Base-by-base conservation (phyloP, 2,113 vertebrate genomes). In the Scopus umbretta region DNA sequence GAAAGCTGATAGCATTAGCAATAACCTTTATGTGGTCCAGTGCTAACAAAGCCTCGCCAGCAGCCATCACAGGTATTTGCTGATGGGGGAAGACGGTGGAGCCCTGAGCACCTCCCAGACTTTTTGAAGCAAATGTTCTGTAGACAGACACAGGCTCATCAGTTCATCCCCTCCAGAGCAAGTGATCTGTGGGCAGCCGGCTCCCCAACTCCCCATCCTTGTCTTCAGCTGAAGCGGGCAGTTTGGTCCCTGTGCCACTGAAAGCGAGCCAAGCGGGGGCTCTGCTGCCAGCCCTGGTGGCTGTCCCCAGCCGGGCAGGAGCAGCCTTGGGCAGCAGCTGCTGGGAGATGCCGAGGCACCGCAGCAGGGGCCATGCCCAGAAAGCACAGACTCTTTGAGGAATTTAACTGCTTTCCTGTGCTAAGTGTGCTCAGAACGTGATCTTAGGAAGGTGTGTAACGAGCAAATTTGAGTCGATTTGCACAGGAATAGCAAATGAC, bases 261-360 rank as follows among this genome's bases (percentile, higher is more conserved):
- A 22, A 26, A n/a, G 16, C 0, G 0, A 95, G 65, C 38, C 15
- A 2, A 11, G 25, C 0, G 0, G 4, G 50, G 19, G 10, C 36
- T 84, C 38, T 75, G 40, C 70, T 80, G 80, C 53, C 74, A 58
- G 27, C 42, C 34, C 68, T 19, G 19, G 43, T 25, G 61, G 6
- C 55, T 0, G 2, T 52, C 34, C 42, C 56, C 66, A 70, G 75
- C 25, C 0, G 1, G 65, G 53, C 3, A 6, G 65, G 56, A 86
- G 81, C 53, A 81, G 52, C 78, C 52, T 30, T 10, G 32, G 29
- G 36, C 13, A 72, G 23, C 38, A 73, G 63, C 32, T 83, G 30
- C 40, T 40, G 53, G 62, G 53, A 0, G 1, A 42, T 61, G 45
- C 55, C 0, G 0, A 32, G 15, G 27, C 42, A 49, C 2, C 25